These are phyloP conservation scores for Amphiduros pacificus DNA, from an alignment of 2,888 invertebrate species.

Conservation along the genomic window DNA sequence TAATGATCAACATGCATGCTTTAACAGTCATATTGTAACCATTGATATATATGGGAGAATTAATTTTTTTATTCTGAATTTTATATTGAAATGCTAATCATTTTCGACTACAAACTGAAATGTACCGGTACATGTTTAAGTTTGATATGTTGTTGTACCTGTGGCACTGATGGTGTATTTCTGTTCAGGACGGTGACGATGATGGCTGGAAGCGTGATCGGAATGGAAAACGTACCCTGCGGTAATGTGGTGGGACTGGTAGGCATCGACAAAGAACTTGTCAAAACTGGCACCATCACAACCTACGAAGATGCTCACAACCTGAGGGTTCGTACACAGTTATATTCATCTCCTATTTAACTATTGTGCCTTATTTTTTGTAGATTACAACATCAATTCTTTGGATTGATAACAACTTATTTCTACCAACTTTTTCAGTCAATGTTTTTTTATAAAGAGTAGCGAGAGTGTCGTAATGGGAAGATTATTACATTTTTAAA, in stretches of 20 bases:
- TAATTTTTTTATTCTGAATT: too few species aligned
- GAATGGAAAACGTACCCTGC: constrained; percentile 26
- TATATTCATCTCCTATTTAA: not conserved
- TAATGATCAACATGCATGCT: too few species aligned
- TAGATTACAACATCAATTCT: not conserved
- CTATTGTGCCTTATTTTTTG: not conserved
- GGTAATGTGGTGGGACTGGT: constrained; percentile 34
- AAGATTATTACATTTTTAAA: too few species aligned
- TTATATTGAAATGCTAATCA: too few species aligned
- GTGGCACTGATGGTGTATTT: too few species aligned
- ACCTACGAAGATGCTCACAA: constrained; percentile 29
- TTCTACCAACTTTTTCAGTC: not conserved
- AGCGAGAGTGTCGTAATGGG: too few species aligned
- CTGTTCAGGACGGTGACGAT: constrained; percentile 25
- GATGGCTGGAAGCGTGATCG: constrained; percentile 24
- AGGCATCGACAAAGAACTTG: constrained; percentile 32
- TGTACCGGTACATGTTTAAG: too few species aligned
- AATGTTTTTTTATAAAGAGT: too few species aligned
- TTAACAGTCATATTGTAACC: too few species aligned
- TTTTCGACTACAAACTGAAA: too few species aligned
- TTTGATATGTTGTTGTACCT: too few species aligned
- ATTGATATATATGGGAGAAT: too few species aligned
- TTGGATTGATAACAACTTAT: not conserved
- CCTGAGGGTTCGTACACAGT: constrained; percentile 16
- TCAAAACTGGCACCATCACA: constrained; percentile 33